Evolutionary conservation across 2,888 invertebrate species (phyloP), one percentile per base, ranked within the genome.

Genomic region (Malacosoma neustria): DNA sequence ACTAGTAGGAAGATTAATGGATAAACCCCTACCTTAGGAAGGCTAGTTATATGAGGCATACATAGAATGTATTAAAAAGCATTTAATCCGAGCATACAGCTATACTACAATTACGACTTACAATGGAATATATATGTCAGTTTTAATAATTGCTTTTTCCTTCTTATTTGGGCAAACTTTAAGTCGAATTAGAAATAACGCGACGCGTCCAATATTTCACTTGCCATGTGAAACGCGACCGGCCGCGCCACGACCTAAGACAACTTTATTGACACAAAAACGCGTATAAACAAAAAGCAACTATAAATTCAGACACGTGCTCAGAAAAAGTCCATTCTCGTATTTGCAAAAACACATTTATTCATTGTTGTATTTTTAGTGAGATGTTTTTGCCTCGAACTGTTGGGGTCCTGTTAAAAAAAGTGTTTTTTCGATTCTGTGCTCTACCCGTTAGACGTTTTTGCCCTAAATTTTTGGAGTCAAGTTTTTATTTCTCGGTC

Each of bases 341-440:
- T 59, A 68, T 77, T 80, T 75, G 82, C 82, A 82, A 84, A 81
- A 84, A 80, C 69, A 60, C 57, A n/a, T 69, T 22, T 69, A 75
- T 76, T 76, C 65, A 69, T 66, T 68, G 63, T 68, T 22, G n/a
- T n/a, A 22, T 22, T 22, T 66, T 66, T 33, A 34, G 39, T 29
- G 50, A 59, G 54, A 59, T 58, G 66, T 73, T 77, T 76, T 73
- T 66, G 57, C 70, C 66, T 9, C 22, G 22, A 22, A 22, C 70
- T 53, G 70, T 69, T 67, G 59, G 36, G 51, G 52, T 54, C 54
- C 57, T 60, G 68, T 74, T 73, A 73, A 65, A 59, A 54, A 53
- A 49, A 36, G 31, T 49, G 50, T 51, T 49, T 39, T 41, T 44
- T 41, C 51, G 52, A 47, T 59, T 56, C 54, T 61, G 59, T 57